Base-by-base conservation (phyloP, 2,797 vertebrate genomes). In the Antrozous pallidus region DNA sequence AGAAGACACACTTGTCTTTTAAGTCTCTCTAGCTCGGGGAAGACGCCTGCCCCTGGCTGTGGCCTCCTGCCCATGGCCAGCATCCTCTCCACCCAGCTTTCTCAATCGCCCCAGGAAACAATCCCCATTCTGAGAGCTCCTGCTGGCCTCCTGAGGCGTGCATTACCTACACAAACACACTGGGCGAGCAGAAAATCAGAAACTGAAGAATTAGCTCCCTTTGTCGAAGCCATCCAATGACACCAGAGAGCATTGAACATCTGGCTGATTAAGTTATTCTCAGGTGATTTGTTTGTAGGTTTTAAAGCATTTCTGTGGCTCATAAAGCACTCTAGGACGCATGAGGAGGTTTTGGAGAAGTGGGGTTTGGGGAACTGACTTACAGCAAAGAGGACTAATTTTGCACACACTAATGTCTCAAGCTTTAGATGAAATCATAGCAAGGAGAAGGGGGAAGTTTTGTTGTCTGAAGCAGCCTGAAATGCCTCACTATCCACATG, bases 161-260 rank as follows among this genome's bases (percentile, higher is more conserved):
- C 81, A 61, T 93, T 58, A 84, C 8, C 51, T 16, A 2, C 40
- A 45, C 40, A 80, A 80, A 69, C 61, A 51, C 87, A 75, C 80
- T 31, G 69, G 49, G n/a, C 31, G n/a, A 84, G 88, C 24, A 81
- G 82, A 93, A 91, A 88, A 93, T 65, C 65, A 45, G 63, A 77
- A 90, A 86, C 61, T 75, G 75, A 80, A 87, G 69, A 77, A 92
- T 92, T 77, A 86, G 80, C 83, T 93, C 54, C 81, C 73, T 71
- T 86, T 93, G 4, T 5, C 4, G 20, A 94, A 93, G 86, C 93
- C 51, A 81, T 75, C 78, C 94, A 96, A 97, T 95, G 97, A 97
- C 97, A 97, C 90, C 91, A 97, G 96, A 96, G 79, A 97, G 92
- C 91, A 56, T 71, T 94, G 96, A 97, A 89, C 96, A 96, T 97